Base-by-base conservation (phyloP, 2,113 vertebrate genomes). In the Barnardius zonarius region DNA sequence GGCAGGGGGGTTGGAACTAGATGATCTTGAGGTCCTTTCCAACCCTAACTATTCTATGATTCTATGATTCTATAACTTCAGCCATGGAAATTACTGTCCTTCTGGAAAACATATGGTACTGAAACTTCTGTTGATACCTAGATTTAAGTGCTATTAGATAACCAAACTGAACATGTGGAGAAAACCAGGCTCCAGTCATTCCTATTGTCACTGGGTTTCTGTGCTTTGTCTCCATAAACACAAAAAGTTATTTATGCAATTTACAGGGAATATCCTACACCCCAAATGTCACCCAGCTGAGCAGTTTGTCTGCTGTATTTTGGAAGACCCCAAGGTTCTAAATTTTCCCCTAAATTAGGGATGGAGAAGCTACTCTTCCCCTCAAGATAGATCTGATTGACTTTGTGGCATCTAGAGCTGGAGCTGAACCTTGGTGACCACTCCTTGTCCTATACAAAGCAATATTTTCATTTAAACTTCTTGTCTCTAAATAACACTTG, bases 21-120 rank as follows among this genome's bases (percentile, higher is more conserved):
- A 37, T 37, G 37, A 37, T 37, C 37, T 37, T 37, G 37, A 37
- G 37, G 37, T 37, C 37, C 37, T 37, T 37, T 37, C 37, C 37
- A 37, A 9, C 37, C 37, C 37, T 37, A 37, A 37, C 37, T 37
- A 37, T 37, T 37, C 8, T 37, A 37, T 37, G 37, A 37, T 37
- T 37, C 37, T 37, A 37, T 37, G 37, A 37, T 37, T 37, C 37
- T 37, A 37, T 37, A 37, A 37, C 37, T 68, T 82, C 30, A 66
- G 7, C 9, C 6, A 25, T 1, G 0, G 52, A 77, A 66, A 73
- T 17, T 23, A 3, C 15, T 69, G 6, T 12, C 4, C 11, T 61
- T 28, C 13, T 17, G 30, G 20, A 48, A 81, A 19, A 83, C 27
- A 35, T 31, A 9, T 44, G 43, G 8, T 86, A 8, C 10, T 73